Conservation (phyloP, 2,888 invertebrate genomes). For the Drosophila tanythrix region DNA sequence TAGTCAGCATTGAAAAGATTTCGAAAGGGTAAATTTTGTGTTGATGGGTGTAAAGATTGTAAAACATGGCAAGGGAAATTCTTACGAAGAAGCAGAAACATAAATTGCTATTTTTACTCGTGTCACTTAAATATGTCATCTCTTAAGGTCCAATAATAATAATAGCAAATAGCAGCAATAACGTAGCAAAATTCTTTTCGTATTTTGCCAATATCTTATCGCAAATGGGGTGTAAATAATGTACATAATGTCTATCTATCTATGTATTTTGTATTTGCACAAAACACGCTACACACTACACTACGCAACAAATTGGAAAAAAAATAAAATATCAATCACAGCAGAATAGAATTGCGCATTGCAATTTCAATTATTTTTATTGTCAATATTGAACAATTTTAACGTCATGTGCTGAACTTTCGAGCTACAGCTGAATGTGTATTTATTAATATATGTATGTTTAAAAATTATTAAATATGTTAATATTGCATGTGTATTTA, state of each 20-base stretch:
- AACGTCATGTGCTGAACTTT: background rate
- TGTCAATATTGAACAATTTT: constrained; percentile 4
- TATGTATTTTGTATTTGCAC: background rate
- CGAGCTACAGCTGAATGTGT: background rate
- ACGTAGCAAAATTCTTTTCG: constrained; percentile 13
- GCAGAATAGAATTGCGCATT: constrained; percentile 16
- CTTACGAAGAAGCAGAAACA: background rate
- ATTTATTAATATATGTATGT: background rate
- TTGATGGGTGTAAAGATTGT: background rate
- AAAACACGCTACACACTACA: constrained; percentile 2
- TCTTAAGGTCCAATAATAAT: constrained; percentile 17
- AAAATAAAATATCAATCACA: constrained; percentile 18
- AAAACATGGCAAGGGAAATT: background rate
- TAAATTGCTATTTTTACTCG: background rate
- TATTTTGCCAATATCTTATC: constrained; percentile 40
- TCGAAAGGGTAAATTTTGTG: constrained; percentile 1
- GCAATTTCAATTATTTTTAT: background rate
- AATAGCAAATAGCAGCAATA: constrained; percentile 5
- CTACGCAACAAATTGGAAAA: constrained; percentile 31
- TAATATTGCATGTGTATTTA: background rate
- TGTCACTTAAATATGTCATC: background rate
- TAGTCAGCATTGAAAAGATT: constrained; percentile 34
- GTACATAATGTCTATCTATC: constrained; percentile 1
- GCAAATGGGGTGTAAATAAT: constrained; percentile 22
- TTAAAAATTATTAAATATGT: background rate